phyloP scores from a whole-genome alignment of 2,113 vertebrate genomes.

The Balaeniceps rex region DNA sequence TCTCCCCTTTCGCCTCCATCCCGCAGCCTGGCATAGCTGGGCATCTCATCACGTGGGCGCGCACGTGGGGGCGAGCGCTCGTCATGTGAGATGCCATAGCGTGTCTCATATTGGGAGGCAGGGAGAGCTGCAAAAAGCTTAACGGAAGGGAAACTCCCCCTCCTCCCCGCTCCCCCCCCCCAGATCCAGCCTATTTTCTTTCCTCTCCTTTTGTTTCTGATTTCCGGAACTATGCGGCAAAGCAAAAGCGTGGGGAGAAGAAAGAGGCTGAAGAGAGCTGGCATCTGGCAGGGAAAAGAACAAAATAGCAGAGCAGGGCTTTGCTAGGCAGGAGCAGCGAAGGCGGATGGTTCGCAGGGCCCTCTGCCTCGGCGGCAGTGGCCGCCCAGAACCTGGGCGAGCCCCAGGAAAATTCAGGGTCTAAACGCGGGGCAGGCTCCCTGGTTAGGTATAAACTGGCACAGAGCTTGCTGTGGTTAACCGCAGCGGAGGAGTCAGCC shows the following conservation, averaged over 20 bases:
- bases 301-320: conserved; percentile 26
- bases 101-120: not conserved
- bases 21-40: not conserved
- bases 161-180: not conserved
- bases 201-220: conserved; percentile 49
- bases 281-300: conserved; percentile 65
- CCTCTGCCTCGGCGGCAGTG: accelerated
- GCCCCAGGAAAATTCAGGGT: not conserved
- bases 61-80: not conserved
- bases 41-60: not conserved
- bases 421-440: not conserved
- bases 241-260: conserved; percentile 48
- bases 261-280: conserved; percentile 54
- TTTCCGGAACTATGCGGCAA: conserved; percentile 51
- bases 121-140: not conserved
- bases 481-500: not conserved
- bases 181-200: conserved; percentile 46
- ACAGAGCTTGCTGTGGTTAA: not conserved
- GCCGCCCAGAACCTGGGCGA: not conserved
- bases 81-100: conserved; percentile 33
- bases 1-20: not conserved
- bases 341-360: not conserved
- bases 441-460: not conserved
- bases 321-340: not conserved
- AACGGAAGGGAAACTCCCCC: conserved; percentile 17